A percentile compares a stretch with the other conserved stretches of the same genome.
Evolutionary conservation across 2,888 invertebrate genomes (phyloP).

Genomic region (Spodoptera littoralis): DNA sequence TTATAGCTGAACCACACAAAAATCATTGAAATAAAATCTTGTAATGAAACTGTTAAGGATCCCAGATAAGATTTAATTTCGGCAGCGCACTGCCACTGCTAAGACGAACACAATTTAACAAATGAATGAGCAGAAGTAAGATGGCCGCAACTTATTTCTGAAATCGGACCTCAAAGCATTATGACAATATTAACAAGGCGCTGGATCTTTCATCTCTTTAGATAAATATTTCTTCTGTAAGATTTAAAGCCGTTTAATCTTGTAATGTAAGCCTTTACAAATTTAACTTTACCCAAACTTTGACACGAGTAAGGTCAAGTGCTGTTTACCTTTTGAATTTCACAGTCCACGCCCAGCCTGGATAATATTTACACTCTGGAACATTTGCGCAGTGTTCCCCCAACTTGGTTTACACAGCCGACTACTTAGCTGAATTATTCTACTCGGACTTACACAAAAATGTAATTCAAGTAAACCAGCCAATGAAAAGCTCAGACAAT

Average conservation of each 20-base stretch:
- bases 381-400: slow-evolving; percentile 25
- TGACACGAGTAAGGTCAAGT: slow-evolving; percentile 50
- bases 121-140: background rate
- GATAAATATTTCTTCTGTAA: slow-evolving; percentile 49
- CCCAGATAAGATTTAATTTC: background rate
- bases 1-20: too few species aligned
- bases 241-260: slow-evolving; percentile 47
- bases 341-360: slow-evolving; percentile 11
- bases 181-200: slow-evolving; percentile 37
- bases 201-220: slow-evolving; percentile 40
- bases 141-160: slow-evolving; percentile 3
- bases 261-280: slow-evolving; percentile 54
- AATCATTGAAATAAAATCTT: too few species aligned
- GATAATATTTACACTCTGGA: slow-evolving; percentile 39
- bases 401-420: slow-evolving; percentile 25
- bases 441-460: slow-evolving; percentile 35
- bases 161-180: slow-evolving; percentile 26
- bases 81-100: too few species aligned
- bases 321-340: slow-evolving; percentile 49
- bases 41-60: background rate
- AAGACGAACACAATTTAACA: background rate
- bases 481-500: slow-evolving; percentile 51
- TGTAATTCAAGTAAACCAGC: slow-evolving; percentile 33
- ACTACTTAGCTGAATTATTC: slow-evolving; percentile 26
- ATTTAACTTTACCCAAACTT: slow-evolving; percentile 51